phyloP scores from a whole-genome alignment of 2,113 vertebrate genomes.

The Tor tambroides region DNA sequence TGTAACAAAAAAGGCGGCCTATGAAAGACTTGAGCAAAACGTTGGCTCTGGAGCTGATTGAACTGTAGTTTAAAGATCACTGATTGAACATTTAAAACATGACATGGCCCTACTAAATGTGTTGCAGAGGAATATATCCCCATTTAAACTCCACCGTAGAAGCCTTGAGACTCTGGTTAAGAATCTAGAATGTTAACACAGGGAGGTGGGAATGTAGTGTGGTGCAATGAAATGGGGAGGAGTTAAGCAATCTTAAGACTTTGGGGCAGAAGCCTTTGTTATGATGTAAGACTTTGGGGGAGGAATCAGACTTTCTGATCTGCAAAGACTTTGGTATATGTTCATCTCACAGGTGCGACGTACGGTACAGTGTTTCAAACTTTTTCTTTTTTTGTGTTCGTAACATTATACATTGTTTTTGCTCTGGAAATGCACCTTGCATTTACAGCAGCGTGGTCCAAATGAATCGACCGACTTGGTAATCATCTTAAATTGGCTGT shows the following conservation, averaged over 20 bases:
- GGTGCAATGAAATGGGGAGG: slow-evolving; percentile 58
- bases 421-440: slow-evolving; percentile 62
- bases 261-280: slow-evolving; percentile 52
- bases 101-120: slow-evolving; percentile 80
- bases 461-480: not conserved
- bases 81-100: slow-evolving; percentile 94
- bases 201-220: slow-evolving; percentile 68
- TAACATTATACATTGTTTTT: slow-evolving; percentile 69
- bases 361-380: slow-evolving; percentile 78
- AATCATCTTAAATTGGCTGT: slow-evolving; percentile 29
- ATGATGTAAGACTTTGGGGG: slow-evolving; percentile 72
- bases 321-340: slow-evolving; percentile 85
- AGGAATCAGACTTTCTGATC: slow-evolving; percentile 82
- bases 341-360: slow-evolving; percentile 79
- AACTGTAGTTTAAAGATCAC: slow-evolving; percentile 86
- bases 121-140: slow-evolving; percentile 86
- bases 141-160: slow-evolving; percentile 81
- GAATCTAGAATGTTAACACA: slow-evolving; percentile 79
- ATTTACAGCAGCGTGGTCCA: slow-evolving; percentile 73
- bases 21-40: slow-evolving; percentile 89
- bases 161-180: slow-evolving; percentile 88
- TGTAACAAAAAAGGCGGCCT: slow-evolving; percentile 90
- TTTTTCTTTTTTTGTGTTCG: slow-evolving; percentile 72
- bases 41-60: slow-evolving; percentile 86
- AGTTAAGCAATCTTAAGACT: slow-evolving; percentile 63